Evolutionary conservation across 2,888 invertebrate genomes (phyloP).

Genomic region (Amiota mariae): DNA sequence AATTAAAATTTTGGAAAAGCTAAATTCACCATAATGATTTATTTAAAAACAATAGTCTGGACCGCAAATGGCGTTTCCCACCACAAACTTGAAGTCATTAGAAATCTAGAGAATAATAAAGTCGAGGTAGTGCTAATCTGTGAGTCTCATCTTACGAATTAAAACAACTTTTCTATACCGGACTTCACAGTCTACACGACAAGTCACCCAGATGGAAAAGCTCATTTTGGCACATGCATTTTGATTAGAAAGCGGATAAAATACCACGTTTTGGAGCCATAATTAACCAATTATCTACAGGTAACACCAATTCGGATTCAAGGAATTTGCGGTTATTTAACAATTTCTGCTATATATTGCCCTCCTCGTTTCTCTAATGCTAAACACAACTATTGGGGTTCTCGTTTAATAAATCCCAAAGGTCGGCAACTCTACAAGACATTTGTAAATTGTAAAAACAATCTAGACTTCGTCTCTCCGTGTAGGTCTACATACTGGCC

Average conservation of each 20-base stretch:
- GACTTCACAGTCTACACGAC: conserved; percentile 58
- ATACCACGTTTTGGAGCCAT: conserved; percentile 36
- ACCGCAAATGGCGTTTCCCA: no score
- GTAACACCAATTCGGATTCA: conserved; percentile 61
- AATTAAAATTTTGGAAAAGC: no score
- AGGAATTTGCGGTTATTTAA: conserved; percentile 55
- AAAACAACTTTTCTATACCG: conserved; percentile 44
- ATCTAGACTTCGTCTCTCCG: no score
- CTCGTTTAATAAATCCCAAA: no score
- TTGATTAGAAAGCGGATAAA: conserved; percentile 52
- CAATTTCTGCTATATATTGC: conserved; percentile 42
- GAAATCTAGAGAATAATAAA: conserved; percentile 47
- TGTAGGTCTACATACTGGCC: no score
- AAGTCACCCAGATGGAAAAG: conserved; percentile 59
- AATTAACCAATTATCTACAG: conserved; percentile 63
- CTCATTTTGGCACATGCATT: conserved; percentile 63
- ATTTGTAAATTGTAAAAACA: no score
- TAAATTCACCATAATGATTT: no score
- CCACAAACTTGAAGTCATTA: conserved; percentile 44
- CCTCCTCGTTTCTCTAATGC: conserved; percentile 64
- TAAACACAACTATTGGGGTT: no score
- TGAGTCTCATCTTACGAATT: conserved; percentile 44
- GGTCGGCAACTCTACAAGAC: no score
- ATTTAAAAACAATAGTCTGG: no score
- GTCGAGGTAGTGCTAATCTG: conserved; percentile 58